These are phyloP conservation scores for Pangasius djambal DNA, from an alignment of 2,797 vertebrate species.

Conservation along the genomic window DNA sequence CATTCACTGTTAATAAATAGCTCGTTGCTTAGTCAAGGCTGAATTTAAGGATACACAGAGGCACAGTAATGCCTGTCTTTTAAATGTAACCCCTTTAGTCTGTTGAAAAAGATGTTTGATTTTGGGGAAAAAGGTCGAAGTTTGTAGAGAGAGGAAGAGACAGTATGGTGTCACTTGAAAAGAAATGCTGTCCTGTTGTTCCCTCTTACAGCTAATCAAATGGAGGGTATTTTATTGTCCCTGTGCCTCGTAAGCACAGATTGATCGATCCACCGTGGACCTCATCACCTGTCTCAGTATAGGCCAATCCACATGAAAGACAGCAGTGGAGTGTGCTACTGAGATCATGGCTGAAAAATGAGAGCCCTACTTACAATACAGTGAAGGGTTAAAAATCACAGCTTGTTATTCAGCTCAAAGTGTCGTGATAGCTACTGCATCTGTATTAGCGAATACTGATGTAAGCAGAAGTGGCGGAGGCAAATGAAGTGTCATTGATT, in stretches of 20 bases:
- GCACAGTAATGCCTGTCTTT: too few relatives aligned
- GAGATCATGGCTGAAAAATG: slow-evolving; percentile 8
- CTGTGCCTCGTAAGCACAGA: slow-evolving; percentile 58
- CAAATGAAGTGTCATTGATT: slow-evolving; percentile 36
- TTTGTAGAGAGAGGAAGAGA: background rate
- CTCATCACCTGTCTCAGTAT: slow-evolving; percentile 49
- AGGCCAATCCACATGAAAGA: slow-evolving; percentile 43
- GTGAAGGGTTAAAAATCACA: slow-evolving; percentile 7
- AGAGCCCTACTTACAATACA: slow-evolving; percentile 2
- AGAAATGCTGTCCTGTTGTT: slow-evolving; percentile 57
- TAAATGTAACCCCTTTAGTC: slow-evolving; percentile 2
- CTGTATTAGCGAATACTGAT: slow-evolving; percentile 21
- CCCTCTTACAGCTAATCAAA: slow-evolving; percentile 68
- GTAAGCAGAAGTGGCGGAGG: background rate
- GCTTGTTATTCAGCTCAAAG: slow-evolving; percentile 11
- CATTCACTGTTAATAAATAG: too few relatives aligned
- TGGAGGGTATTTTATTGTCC: slow-evolving; percentile 45
- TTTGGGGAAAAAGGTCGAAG: slow-evolving; percentile 20
- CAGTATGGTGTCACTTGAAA: slow-evolving; percentile 29
- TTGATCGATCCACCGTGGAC: slow-evolving; percentile 62
- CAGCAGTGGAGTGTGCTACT: slow-evolving; percentile 23
- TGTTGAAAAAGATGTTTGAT: slow-evolving; percentile 26
- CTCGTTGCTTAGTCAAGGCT: too few relatives aligned
- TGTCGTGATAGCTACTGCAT: slow-evolving; percentile 14
- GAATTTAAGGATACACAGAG: too few relatives aligned